Evolutionary conservation across 2,113 vertebrate species (phyloP), one percentile per base, ranked within the genome.

Genomic region (Stigmatopora nigra): DNA sequence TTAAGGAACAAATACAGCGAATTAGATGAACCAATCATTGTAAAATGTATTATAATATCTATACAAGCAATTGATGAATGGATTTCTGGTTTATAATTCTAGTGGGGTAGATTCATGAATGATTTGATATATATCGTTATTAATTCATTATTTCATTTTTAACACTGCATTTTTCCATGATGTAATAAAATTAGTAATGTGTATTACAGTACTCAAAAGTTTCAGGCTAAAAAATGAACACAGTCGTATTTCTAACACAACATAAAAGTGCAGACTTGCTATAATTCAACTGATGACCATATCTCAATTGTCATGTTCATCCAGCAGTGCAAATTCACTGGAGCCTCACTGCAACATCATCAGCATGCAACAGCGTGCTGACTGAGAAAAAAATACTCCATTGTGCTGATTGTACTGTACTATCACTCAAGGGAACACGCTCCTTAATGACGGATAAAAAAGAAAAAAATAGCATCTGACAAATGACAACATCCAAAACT

Each of bases 401-500:
- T 80, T 82, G 84, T 79, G 84, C 84, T 86, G 83, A 87, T 83
- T 83, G 76, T 70, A 75, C 76, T 73, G 75, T 68, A 71, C 77
- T 14, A 84, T 85, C 83, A 88, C 86, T 86, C 83, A 86, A 55
- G 82, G 87, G 82, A 88, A 65, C 74, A 5, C 17, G 36, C 67
- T 74, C 72, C 67, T 78, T 84, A 86, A 89, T 82, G 81, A 83
- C 72, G 82, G 76, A 78, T 79, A 77, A 82, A 83, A 65, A 79
- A 65, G 75, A 70, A 65, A 81, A 31, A 84, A 86, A 83, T 69
- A 73, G 68, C 85, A 79, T 83, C 78, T 82, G 80, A 83, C 76
- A 61, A 82, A 85, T 56, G 48, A 73, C 71, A 63, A 56, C 75
- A 45, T 78, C 73, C 82, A 79, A 82, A 78, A 81, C 22, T 19